Conservation (phyloP, 2,113 vertebrate species). For the Periophthalmodon schlosseri region DNA sequence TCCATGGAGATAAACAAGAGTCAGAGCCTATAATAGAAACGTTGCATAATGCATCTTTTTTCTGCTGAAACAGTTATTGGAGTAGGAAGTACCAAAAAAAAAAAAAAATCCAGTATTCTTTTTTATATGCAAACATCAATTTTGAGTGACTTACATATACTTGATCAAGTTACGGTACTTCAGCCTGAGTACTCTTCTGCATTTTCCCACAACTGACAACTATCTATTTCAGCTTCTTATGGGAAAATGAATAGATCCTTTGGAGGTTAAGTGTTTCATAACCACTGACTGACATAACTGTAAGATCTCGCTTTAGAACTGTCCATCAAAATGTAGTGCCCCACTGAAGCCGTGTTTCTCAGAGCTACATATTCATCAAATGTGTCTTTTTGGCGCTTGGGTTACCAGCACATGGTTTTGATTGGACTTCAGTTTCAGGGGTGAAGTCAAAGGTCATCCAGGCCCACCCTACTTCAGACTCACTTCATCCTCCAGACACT, state of each 20-base stretch:
- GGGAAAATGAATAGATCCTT: not conserved
- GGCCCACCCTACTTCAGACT: slow-evolving; percentile 29
- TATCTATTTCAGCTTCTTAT: slow-evolving; percentile 20
- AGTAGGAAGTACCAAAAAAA: too few relatives aligned
- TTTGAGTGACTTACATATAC: not conserved
- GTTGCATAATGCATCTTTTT: too few relatives aligned
- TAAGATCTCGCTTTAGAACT: slow-evolving; percentile 17
- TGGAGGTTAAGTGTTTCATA: slow-evolving; percentile 15
- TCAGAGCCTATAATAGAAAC: too few relatives aligned
- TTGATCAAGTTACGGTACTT: not conserved
- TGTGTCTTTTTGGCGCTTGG: slow-evolving; percentile 25
- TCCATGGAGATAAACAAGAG: too few relatives aligned
- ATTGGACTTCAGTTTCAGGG: slow-evolving; percentile 55
- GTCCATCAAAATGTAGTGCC: slow-evolving; percentile 15
- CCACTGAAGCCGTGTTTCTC: slow-evolving; percentile 34
- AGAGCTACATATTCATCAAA: slow-evolving; percentile 32
- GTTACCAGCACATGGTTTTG: slow-evolving; percentile 52
- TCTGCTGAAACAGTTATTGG: too few relatives aligned
- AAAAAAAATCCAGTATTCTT: too few relatives aligned
- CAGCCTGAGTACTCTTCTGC: not conserved
- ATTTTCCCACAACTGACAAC: slow-evolving; percentile 31
- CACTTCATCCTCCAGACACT: slow-evolving; percentile 23
- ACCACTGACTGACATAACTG: slow-evolving; percentile 24
- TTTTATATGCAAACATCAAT: not conserved
- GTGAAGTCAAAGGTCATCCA: slow-evolving; percentile 44